These are phyloP conservation scores for Pluvialis apricaria DNA, from an alignment of 2,113 vertebrate species.

Conservation along the genomic window DNA sequence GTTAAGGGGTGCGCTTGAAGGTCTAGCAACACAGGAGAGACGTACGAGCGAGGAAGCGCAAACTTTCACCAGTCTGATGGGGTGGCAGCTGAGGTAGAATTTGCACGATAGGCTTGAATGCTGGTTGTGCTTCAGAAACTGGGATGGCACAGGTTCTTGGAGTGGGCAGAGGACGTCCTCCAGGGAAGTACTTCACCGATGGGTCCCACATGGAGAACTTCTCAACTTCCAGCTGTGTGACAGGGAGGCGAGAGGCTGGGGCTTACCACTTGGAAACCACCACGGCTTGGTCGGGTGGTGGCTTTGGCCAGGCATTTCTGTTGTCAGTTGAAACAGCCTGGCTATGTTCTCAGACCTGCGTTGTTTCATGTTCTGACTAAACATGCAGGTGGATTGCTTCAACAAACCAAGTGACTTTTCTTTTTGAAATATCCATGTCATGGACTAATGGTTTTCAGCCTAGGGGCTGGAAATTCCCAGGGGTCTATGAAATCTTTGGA, in stretches of 20 bases:
- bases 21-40: neutral
- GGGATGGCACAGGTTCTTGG: neutral
- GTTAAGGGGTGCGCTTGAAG: neutral
- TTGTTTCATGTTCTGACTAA: neutral
- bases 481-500: neutral
- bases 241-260: neutral
- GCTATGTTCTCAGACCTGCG: neutral
- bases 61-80: neutral
- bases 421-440: neutral
- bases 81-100: neutral
- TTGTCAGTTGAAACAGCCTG: neutral
- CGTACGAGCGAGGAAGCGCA: fast-evolving
- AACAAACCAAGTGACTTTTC: neutral
- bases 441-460: neutral
- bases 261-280: neutral
- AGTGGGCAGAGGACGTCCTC: neutral
- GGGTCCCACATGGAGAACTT: neutral
- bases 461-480: neutral
- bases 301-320: neutral
- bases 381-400: neutral
- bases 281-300: fast-evolving
- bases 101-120: neutral
- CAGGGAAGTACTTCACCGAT: neutral
- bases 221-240: neutral
- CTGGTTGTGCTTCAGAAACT: neutral